Evolutionary conservation across 2,113 vertebrate genomes (phyloP), one percentile per base, ranked within the genome.

Genomic region (Tiliqua scincoides): DNA sequence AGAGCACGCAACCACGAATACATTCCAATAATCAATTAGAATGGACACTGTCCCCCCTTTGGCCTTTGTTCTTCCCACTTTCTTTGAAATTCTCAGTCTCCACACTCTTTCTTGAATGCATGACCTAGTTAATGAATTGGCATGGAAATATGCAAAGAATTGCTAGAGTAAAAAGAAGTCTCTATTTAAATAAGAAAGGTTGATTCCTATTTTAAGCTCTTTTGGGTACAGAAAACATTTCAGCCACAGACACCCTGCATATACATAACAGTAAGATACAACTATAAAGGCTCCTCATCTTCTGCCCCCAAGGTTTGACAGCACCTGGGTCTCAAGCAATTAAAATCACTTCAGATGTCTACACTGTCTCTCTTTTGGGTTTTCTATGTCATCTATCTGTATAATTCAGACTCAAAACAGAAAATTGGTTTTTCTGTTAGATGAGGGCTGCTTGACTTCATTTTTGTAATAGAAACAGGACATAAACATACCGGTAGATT

Each of bases 201-300:
- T 91, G 90, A 87, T 92, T 77, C 37, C 91, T 91, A 65, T 93
- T 94, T 92, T 89, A 91, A 94, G 87, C 79, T 71, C 75, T 63
- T 90, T 87, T 85, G 83, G 61, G 37, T 15, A 61, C 20, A 70
- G 67, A 82, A 62, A 91, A 79, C 79, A 6, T 92, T 88, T 89
- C 63, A 7, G 3, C 74, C 87, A 85, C 70, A 67, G 82, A 48
- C 54, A 30, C 73, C 40, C 32, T 54, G 1, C 84, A 89, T 75
- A 3, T 79, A 59, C 21, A 0, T n/a, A 25, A 0, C 83, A 35
- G 73, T 10, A 75, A 89, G 84, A 57, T 54, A 48, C 32, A 85
- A 84, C 67, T 87, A 9, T 0, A 35, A 75, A 93, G 88, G 74
- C 85, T 89, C 84, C 57, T 89, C 84, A 61, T 83, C 85, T 57